Evolutionary conservation across 2,888 invertebrate species (phyloP).

Genomic region (Nymphalis urticae): DNA sequence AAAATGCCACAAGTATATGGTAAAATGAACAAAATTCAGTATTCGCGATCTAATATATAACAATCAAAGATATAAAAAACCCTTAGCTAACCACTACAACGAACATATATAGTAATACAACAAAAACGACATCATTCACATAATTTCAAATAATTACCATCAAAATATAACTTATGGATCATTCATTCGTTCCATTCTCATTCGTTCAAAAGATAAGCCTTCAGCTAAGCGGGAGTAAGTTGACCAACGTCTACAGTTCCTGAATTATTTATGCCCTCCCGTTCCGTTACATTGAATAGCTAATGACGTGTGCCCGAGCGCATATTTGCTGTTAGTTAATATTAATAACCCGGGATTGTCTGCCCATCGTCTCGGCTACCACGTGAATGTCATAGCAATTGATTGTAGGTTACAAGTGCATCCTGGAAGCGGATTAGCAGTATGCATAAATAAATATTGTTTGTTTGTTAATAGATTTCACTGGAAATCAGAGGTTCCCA

Average conservation of each 20-base stretch:
- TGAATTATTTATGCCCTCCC: constrained; percentile 65
- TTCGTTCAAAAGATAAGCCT: constrained; percentile 33
- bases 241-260: constrained; percentile 51
- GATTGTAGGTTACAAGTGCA: constrained; percentile 35
- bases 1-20: too few species aligned
- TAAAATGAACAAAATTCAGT: too few species aligned
- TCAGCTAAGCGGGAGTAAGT: constrained; percentile 41
- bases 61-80: too few species aligned
- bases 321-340: constrained; percentile 55
- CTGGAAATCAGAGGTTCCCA: constrained; percentile 19
- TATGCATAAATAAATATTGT: constrained; percentile 27
- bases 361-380: constrained; percentile 43
- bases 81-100: too few species aligned
- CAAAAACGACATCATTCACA: too few species aligned
- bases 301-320: constrained; percentile 62
- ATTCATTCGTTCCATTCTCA: constrained; percentile 23
- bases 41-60: too few species aligned
- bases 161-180: not conserved
- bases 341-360: constrained; percentile 52
- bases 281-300: constrained; percentile 76
- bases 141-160: not conserved
- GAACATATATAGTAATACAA: not conserved
- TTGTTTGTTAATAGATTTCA: constrained; percentile 29
- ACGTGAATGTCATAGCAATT: constrained; percentile 34
- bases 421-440: constrained; percentile 34